phyloP scores from a whole-genome alignment of 2,113 vertebrate species.

The Corythoichthys haematopterus region DNA sequence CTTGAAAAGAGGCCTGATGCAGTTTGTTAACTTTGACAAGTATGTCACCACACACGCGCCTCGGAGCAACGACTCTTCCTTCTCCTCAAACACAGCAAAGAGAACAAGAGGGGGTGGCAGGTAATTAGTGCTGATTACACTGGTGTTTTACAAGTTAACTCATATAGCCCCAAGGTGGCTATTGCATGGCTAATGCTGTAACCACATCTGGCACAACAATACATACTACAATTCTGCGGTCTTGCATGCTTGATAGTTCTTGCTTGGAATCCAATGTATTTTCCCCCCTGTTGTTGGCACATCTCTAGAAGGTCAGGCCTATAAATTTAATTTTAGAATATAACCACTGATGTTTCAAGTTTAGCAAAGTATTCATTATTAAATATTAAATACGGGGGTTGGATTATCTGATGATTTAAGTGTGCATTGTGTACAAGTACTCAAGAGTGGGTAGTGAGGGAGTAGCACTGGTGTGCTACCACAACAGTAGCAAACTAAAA shows the following conservation, averaged over 20 bases:
- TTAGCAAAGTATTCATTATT: background rate
- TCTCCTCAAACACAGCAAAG: conserved; percentile 12
- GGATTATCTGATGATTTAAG: background rate
- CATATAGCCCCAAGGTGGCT: conserved; percentile 43
- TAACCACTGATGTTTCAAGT: background rate
- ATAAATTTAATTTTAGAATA: background rate
- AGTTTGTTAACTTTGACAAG: conserved; percentile 11
- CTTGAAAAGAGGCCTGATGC: conserved; percentile 6
- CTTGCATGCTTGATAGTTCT: background rate
- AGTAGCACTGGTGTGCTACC: too few relatives aligned
- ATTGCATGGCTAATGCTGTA: conserved; percentile 26
- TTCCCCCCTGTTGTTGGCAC: background rate
- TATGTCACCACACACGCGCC: conserved; percentile 12
- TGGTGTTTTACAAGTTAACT: conserved; percentile 62
- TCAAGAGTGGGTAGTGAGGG: background rate
- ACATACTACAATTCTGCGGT: background rate
- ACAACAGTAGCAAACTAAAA: background rate
- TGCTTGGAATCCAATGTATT: background rate
- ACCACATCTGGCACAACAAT: conserved; percentile 2
- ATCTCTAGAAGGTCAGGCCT: background rate
- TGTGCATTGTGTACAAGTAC: background rate
- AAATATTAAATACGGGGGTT: background rate
- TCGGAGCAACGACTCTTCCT: conserved; percentile 27
- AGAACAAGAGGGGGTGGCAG: conserved; percentile 42
- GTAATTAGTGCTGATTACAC: conserved; percentile 64